Conservation (phyloP, 2,797 vertebrate genomes). For the Premnoplex brunnescens region DNA sequence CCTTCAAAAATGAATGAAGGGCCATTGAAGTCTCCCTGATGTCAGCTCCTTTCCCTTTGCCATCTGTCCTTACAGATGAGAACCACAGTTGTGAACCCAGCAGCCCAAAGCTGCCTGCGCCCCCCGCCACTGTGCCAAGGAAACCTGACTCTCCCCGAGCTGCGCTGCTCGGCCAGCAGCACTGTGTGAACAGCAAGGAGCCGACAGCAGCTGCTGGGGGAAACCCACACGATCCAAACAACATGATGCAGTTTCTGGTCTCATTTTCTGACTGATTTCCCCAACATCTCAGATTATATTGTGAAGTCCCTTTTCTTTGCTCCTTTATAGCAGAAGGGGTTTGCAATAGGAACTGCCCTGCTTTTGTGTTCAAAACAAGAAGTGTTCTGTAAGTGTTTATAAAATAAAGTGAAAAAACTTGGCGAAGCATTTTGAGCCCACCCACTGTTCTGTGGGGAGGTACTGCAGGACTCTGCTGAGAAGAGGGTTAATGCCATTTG, state of each 20-base stretch:
- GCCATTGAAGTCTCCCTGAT: neutral
- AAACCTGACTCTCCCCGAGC: neutral
- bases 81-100: neutral
- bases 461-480: neutral
- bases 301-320: neutral
- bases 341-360: neutral
- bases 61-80: neutral
- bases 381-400: neutral
- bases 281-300: neutral
- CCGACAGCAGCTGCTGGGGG: neutral
- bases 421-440: neutral
- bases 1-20: neutral
- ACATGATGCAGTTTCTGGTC: neutral
- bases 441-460: neutral
- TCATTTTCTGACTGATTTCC: neutral
- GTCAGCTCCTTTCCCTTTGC: neutral
- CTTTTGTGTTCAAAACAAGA: neutral
- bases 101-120: neutral
- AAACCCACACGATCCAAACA: neutral
- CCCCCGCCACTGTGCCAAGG: neutral
- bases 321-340: neutral
- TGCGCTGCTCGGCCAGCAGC: neutral
- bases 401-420: neutral
- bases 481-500: neutral
- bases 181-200: too few species aligned